Percentiles rank a stretch among this genome's conserved stretches.
Evolutionary conservation across 2,888 invertebrate species (phyloP).

Genomic region (Strigamia maritima): DNA sequence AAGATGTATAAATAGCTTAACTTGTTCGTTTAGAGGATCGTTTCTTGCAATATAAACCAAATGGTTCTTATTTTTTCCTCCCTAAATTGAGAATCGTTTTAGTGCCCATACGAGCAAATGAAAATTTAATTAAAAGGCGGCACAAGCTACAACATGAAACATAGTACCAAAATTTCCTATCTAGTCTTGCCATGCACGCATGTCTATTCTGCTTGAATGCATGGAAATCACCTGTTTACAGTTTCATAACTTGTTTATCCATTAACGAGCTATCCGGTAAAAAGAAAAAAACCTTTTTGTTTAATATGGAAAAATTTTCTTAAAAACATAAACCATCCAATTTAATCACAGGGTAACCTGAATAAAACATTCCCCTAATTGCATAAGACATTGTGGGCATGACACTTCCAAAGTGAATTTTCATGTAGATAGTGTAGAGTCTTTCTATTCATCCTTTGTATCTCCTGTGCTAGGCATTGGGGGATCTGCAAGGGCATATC

Average conservation of each 20-base stretch:
- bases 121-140: slow-evolving; percentile 18
- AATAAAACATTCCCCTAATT: slow-evolving; percentile 2
- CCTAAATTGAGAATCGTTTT: slow-evolving; percentile 20
- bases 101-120: slow-evolving; percentile 16
- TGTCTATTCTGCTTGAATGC: slow-evolving; percentile 1
- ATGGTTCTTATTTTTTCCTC: not conserved
- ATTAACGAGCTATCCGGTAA: not conserved
- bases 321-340: not conserved
- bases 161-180: slow-evolving; percentile 14
- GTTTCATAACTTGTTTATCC: slow-evolving; percentile 20
- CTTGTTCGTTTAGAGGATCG: slow-evolving; percentile 12
- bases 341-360: not conserved
- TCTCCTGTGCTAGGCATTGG: not conserved
- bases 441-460: not conserved
- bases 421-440: not conserved
- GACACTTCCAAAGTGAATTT: not conserved
- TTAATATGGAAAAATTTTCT: not conserved
- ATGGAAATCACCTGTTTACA: slow-evolving; percentile 12
- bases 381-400: not conserved
- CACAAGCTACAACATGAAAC: slow-evolving; percentile 4
- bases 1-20: not conserved
- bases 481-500: not conserved
- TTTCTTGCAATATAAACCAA: slow-evolving; percentile 19
- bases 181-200: not conserved
- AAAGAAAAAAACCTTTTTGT: not conserved